Percentiles rank a stretch among this genome's conserved stretches.
phyloP scores from a whole-genome alignment of 2,797 vertebrate genomes.

The Schizopygopsis pylzovi region DNA sequence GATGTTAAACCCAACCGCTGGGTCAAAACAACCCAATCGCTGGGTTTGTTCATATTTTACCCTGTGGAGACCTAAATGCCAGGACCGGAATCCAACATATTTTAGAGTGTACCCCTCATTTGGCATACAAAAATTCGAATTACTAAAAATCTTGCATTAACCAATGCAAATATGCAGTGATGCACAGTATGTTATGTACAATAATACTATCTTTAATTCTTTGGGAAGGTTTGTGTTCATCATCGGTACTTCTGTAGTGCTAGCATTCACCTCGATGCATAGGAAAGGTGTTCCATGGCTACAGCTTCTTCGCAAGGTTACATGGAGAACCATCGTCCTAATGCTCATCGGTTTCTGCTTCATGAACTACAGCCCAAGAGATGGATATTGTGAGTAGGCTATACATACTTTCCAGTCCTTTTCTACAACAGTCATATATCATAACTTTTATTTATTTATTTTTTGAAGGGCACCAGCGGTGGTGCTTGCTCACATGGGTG shows the following conservation, averaged over 20 bases:
- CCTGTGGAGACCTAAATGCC: too few relatives aligned
- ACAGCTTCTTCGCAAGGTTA: conserved; percentile 74
- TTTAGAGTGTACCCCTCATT: neutral
- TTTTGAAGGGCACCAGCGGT: neutral
- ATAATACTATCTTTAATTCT: conserved; percentile 38
- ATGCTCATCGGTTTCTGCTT: conserved; percentile 77
- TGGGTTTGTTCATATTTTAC: too few relatives aligned
- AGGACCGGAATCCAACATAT: too few relatives aligned
- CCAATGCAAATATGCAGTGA: neutral
- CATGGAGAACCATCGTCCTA: conserved; percentile 73
- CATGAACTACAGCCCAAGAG: conserved; percentile 79
- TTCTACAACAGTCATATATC: neutral
- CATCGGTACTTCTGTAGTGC: conserved; percentile 76
- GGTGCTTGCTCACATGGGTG: neutral
- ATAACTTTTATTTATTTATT: neutral
- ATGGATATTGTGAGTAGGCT: conserved; percentile 72
- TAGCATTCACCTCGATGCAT: conserved; percentile 77
- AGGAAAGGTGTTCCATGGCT: conserved; percentile 67
- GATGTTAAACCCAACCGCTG: too few relatives aligned
- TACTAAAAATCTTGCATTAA: neutral
- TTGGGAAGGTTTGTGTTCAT: conserved; percentile 79
- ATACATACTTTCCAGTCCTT: neutral
- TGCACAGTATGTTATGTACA: neutral
- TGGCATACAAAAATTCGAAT: neutral
- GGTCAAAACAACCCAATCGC: too few relatives aligned